Conservation (phyloP, 2,113 vertebrate genomes). For the Saimiri boliviensis region DNA sequence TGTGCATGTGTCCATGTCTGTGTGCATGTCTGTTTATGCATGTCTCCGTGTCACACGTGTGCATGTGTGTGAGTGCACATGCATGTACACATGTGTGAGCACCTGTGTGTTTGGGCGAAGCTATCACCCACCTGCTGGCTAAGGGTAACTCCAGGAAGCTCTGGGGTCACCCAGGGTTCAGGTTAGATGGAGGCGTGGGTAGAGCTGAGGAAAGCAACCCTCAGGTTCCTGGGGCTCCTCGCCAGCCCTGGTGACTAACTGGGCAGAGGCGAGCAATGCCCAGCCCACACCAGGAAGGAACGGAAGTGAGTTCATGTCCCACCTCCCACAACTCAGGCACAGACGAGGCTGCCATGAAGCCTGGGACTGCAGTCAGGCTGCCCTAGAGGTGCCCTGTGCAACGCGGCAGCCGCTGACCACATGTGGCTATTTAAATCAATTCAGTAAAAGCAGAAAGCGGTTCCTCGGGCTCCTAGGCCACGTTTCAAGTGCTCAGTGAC, state of each 20-base stretch:
- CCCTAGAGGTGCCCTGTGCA: neutral
- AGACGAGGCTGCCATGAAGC: neutral
- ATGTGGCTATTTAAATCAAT: neutral
- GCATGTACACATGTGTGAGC: neutral
- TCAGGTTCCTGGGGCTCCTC: neutral
- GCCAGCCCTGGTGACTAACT: neutral
- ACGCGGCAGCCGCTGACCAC: neutral
- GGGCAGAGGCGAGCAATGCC: neutral
- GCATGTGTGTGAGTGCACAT: rapidly evolving
- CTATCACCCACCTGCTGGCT: neutral
- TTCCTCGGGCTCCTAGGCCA: neutral
- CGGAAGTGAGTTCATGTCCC: neutral
- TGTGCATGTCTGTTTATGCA: too few relatives aligned
- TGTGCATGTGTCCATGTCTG: too few relatives aligned
- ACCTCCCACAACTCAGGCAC: too few relatives aligned
- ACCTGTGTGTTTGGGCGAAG: neutral
- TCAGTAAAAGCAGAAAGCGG: neutral
- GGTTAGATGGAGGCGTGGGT: neutral
- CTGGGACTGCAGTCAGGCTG: neutral
- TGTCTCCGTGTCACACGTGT: too few relatives aligned
- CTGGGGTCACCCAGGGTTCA: neutral
- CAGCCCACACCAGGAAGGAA: neutral
- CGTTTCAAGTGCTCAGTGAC: neutral
- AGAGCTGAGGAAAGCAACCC: neutral
- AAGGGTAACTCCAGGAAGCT: neutral